phyloP scores from a whole-genome alignment of 2,888 invertebrate species.

The Platycheirus rosarum region DNA sequence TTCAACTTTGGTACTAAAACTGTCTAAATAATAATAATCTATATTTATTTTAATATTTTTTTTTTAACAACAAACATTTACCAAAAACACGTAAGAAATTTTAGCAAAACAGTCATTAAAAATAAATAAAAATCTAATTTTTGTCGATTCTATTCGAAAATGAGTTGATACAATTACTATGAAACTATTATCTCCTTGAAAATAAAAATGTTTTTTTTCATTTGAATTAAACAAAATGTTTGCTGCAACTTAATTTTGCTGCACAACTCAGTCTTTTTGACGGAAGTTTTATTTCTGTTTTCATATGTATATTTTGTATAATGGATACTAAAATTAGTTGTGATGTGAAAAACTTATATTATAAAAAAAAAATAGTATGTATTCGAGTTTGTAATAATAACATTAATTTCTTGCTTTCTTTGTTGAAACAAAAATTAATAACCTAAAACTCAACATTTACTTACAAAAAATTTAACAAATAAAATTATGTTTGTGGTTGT shows the following conservation, averaged over 20 bases:
- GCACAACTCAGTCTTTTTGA: constrained; percentile 73
- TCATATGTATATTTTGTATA: constrained; percentile 15
- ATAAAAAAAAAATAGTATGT: constrained; percentile 53
- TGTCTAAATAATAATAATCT: constrained; percentile 22
- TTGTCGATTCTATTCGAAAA: constrained; percentile 1
- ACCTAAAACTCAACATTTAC: constrained; percentile 51
- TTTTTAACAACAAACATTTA: constrained; percentile 28
- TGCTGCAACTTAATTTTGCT: constrained; percentile 60
- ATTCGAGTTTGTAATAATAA: constrained; percentile 40
- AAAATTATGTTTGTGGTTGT: constrained; percentile 21
- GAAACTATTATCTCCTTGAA: constrained; percentile 12
- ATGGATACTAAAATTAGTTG: constrained; percentile 31
- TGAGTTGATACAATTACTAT: constrained; percentile 7
- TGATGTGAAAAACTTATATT: constrained; percentile 57
- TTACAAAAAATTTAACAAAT: constrained; percentile 60
- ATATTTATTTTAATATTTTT: constrained; percentile 41
- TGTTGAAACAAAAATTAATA: constrained; percentile 41
- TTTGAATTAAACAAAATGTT: constrained; percentile 51
- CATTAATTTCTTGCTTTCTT: constrained; percentile 10
- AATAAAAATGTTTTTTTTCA: constrained; percentile 38
- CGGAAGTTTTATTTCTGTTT: constrained; percentile 60
- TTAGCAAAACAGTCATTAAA: not conserved
- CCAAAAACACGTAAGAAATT: constrained; percentile 22
- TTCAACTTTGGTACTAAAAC: constrained; percentile 64
- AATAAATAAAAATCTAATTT: not conserved